Base-by-base conservation (phyloP, 1,140 invertebrate species). In the Caenorhabditis tropicalis region DNA sequence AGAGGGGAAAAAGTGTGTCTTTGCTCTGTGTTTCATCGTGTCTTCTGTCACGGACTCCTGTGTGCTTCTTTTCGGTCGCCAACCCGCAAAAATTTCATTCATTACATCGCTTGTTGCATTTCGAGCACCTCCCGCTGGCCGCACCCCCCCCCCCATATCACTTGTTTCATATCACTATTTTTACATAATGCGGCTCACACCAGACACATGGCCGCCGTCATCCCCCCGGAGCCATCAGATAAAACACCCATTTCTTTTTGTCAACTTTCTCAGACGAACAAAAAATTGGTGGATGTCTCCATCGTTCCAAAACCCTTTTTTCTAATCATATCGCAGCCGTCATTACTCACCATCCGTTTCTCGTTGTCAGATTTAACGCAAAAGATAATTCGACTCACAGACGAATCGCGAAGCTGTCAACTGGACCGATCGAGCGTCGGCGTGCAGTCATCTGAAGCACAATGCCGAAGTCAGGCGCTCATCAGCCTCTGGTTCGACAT, bases 61-160 rank as follows among this genome's bases (percentile, higher is more conserved):
- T 70, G 60, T 74, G 58, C 36, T 74, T 74, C 65, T 43, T 74
- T 74, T 74, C 65, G 65, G 65, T 46, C 65, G 33, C 65, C 65
- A 74, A 74, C 65, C 36, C 65, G 33, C 65, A 74, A 74, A 74
- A 74, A 43, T 74, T 74, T 74, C 65, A 74, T 74, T 74, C 65
- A 74, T 74, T 74, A 74, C 65, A 74, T 74, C 65, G 65, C 65
- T 74, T 74, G 65, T 74, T 74, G 65, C 65, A 74, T 74, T 74
- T 74, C 65, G 65, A 74, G 65, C 33, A 74, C 65, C 65, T 74
- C 58, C 58, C 19, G 58, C 33, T 65, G 36, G 65, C 65, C 65
- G 65, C 65, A 65, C 15, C 31, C n/a, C 58, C 33, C 65, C 15
- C 31, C n/a, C 58, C 33, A 33, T 74, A 74, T 74, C 65, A 74